Base-by-base conservation (phyloP, 2,113 vertebrate genomes). In the Siphamia tubifer region DNA sequence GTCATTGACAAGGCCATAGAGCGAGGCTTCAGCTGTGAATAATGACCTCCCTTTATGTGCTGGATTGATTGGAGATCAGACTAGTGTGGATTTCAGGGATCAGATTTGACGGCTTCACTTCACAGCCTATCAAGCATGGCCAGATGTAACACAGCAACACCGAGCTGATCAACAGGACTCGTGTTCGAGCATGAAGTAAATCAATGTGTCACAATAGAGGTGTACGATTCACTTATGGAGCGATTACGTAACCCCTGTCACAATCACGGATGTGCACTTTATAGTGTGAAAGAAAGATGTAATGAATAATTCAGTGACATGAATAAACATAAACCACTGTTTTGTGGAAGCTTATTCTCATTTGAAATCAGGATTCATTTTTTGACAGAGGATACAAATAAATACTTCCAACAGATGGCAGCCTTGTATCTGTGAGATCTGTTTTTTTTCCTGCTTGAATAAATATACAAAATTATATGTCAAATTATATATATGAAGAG, bases 41-140 rank as follows among this genome's bases (percentile, higher is more conserved):
- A 84, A 85, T 71, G 62, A 12, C 48, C 64, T 79, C 54, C 69
- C 74, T 84, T 87, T 62, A 82, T 42, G 25, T 43, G 65, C 16
- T 64, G 44, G 52, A 76, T 70, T 74, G 79, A 83, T 78, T 76
- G 77, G 54, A 75, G 77, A 47, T 81, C 72, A 70, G 70, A 39
- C 47, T 57, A 70, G 78, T 87, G 75, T 87, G 57, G 68, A 84
- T 84, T 84, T 87, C 84, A 79, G 65, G 72, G 81, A 77, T 86
- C 81, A 68, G 60, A 82, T 86, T 77, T 77, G 71, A 79, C 47
- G n/a, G 75, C 75, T 74, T 78, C 48, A 66, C 68, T 79, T 83
- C 71, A 66, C 56, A 58, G 58, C 19, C 62, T 30, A 66, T 74
- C 69, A 61, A 74, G 73, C 72, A 77, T 79, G 64, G 69, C 62